Evolutionary conservation across 2,113 vertebrate genomes (phyloP).

Genomic region (Vireo altiloquus): DNA sequence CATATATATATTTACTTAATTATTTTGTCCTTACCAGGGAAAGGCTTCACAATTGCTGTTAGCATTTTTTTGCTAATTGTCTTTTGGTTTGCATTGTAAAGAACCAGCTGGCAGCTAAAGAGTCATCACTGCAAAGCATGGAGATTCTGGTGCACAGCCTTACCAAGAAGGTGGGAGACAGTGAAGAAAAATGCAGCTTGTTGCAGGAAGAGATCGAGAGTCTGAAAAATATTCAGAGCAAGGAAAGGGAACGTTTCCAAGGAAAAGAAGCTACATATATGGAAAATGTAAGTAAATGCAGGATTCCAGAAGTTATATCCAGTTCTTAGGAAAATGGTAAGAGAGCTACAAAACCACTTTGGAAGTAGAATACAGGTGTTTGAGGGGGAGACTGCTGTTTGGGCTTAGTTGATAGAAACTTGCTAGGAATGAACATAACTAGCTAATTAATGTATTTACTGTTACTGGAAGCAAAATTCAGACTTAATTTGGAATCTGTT

Average conservation of each 20-base stretch:
- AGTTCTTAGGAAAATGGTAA: neutral
- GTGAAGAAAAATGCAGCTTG: slow-evolving; percentile 84
- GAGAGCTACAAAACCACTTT: accelerated
- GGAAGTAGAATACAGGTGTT: neutral
- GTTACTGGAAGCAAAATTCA: neutral
- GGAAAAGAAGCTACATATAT: slow-evolving; percentile 83
- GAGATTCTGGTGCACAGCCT: slow-evolving; percentile 81
- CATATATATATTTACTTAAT: neutral
- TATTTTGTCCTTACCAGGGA: neutral
- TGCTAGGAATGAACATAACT: neutral
- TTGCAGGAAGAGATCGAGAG: slow-evolving; percentile 80
- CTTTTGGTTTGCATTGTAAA: slow-evolving; percentile 23
- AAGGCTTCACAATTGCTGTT: neutral
- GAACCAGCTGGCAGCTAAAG: slow-evolving; percentile 59
- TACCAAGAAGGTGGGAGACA: slow-evolving; percentile 85
- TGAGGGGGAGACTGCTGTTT: neutral
- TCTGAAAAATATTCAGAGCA: slow-evolving; percentile 74
- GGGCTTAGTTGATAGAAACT: neutral
- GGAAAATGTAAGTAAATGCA: slow-evolving; percentile 74
- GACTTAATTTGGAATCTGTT: neutral
- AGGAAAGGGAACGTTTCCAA: slow-evolving; percentile 77
- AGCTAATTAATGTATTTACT: neutral
- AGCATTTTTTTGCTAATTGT: neutral
- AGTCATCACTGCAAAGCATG: slow-evolving; percentile 73
- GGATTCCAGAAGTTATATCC: neutral